Conservation (phyloP, 2,888 invertebrate genomes). For the Caenorhabditis afra region DNA sequence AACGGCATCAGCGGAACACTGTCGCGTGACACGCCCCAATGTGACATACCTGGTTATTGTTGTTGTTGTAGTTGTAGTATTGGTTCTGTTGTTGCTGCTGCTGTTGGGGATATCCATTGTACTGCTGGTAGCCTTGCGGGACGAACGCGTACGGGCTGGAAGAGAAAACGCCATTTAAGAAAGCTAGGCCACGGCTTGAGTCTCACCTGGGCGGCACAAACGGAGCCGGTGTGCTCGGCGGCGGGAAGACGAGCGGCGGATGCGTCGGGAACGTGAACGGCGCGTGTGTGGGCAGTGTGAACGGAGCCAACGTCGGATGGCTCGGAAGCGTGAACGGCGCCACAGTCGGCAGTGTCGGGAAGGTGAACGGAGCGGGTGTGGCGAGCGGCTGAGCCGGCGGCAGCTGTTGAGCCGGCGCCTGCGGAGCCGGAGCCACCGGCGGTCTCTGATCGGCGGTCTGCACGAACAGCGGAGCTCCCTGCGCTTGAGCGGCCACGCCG, state of each 20-base stretch:
- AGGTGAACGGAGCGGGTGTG: constrained; percentile 49
- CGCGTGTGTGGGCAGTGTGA: constrained; percentile 60
- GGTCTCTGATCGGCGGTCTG: constrained; percentile 38
- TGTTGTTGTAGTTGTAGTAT: constrained; percentile 42
- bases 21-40: too few species aligned
- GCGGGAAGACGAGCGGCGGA: constrained; percentile 56
- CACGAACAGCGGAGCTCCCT: constrained; percentile 45
- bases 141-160: constrained; percentile 57
- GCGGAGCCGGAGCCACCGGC: constrained; percentile 20
- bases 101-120: constrained; percentile 58
- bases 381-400: constrained; percentile 19
- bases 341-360: constrained; percentile 50
- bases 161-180: too few species aligned
- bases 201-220: constrained; percentile 57
- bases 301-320: constrained; percentile 56
- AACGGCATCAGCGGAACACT: too few species aligned
- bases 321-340: constrained; percentile 62
- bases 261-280: constrained; percentile 67
- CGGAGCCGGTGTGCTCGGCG: constrained; percentile 43
- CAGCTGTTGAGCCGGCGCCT: constrained; percentile 10
- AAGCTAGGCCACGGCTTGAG: background rate
- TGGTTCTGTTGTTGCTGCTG: constrained; percentile 27
- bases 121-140: constrained; percentile 51
- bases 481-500: constrained; percentile 52
- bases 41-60: constrained; percentile 7